Base-by-base conservation (phyloP, 2,113 vertebrate species). In the Vulpes vulpes region DNA sequence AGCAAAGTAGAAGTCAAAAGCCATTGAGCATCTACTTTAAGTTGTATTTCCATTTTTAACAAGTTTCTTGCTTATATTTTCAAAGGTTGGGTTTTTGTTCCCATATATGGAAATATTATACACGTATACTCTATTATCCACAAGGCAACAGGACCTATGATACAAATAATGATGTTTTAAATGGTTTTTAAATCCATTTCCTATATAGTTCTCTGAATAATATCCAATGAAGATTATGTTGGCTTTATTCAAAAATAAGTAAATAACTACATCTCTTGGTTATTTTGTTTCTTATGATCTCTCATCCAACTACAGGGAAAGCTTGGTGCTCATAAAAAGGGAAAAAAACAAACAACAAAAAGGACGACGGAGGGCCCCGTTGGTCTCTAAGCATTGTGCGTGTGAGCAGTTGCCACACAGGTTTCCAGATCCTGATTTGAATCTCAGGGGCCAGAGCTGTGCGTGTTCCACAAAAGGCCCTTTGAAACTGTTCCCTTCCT, bases 401-500 rank as follows among this genome's bases (percentile, higher is more conserved):
- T 30, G 12, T 35, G 22, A 74, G 89, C 2, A 0, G 80, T 91
- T 93, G 92, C 96, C 96, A 78, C 92, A 93, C 81, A 89, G 49
- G 89, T 89, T 97, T 95, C 96, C 81, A 86, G 83, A 85, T 83
- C 92, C 69, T 86, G 82, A 96, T 94, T 83, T 97, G 96, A 97
- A 93, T 97, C 97, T 98, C 96, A 91, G 95, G 71, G 83, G n/a
- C 94, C 69, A 93, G 93, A 92, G 60, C 65, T 94, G 71, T 65
- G 60, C 94, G 71, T 91, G 32, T 25, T 92, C 93, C 93, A 98
- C 94, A 96, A 94, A 97, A 97, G 73, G 78, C 73, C 97, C 89
- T 98, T 97, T 93, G 93, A 97, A 96, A 96, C 69, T 82, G 85
- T 97, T 89, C 90, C 35, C 88, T 91, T 93, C 97, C 96, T 69